phyloP scores from a whole-genome alignment of 1,140 invertebrate species.

The Anadara kagoshimensis region DNA sequence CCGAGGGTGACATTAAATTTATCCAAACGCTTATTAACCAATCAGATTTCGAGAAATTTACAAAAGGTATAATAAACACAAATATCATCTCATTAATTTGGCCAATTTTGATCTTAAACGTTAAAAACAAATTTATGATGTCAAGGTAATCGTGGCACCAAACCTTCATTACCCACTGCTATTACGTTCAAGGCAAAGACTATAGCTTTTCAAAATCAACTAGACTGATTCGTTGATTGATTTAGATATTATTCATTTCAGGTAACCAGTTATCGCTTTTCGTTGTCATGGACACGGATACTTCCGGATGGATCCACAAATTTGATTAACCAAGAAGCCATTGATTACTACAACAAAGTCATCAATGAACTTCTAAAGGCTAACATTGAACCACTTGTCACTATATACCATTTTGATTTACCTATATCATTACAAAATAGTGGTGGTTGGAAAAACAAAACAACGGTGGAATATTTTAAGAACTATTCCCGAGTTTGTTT shows the following conservation, averaged over 20 bases:
- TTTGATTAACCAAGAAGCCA: conserved; percentile 53
- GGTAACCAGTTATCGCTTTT: conserved; percentile 66
- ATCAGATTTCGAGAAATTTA: too few relatives aligned
- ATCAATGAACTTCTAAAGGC: conserved; percentile 55
- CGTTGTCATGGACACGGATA: conserved; percentile 64
- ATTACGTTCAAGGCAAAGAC: too few relatives aligned
- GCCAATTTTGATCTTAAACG: too few relatives aligned
- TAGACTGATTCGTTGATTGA: conserved; percentile 67
- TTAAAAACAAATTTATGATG: too few relatives aligned
- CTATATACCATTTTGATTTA: conserved; percentile 73
- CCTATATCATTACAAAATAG: conserved; percentile 69
- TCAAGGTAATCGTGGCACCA: too few relatives aligned
- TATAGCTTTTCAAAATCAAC: too few relatives aligned
- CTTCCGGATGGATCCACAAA: conserved; percentile 48
- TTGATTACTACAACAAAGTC: conserved; percentile 66
- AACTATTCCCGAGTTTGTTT: conserved; percentile 73
- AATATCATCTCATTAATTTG: conserved; percentile 75
- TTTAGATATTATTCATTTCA: conserved; percentile 18
- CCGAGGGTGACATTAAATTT: too few relatives aligned
- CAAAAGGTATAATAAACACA: too few relatives aligned
- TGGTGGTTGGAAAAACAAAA: conserved; percentile 77
- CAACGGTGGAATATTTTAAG: conserved; percentile 76
- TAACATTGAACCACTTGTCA: conserved; percentile 16
- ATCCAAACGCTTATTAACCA: too few relatives aligned
- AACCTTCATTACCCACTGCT: too few relatives aligned